Percentiles rank a stretch among this genome's conserved stretches.
phyloP scores from a whole-genome alignment of 2,888 invertebrate genomes.

The Mythimna pallens region DNA sequence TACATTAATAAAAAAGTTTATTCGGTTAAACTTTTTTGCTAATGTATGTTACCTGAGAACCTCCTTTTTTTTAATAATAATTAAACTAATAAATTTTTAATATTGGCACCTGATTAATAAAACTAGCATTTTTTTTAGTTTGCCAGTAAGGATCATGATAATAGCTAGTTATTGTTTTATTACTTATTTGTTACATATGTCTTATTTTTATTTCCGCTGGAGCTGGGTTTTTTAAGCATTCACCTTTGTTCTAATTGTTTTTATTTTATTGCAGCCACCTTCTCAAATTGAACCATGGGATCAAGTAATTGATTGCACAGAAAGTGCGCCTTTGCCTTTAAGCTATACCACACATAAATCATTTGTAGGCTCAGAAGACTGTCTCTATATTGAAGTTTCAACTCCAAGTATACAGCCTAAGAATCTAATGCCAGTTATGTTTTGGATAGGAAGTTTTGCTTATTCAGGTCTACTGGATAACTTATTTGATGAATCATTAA shows the following conservation, averaged over 20 bases:
- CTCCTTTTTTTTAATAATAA: no score
- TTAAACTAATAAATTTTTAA: no score
- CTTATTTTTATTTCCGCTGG: no score
- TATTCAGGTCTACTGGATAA: conserved; percentile 76
- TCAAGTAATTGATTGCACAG: conserved; percentile 78
- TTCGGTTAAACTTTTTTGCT: no score
- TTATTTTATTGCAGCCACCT: conserved; percentile 80
- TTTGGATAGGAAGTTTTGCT: conserved; percentile 86
- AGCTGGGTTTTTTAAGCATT: no score
- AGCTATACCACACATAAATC: conserved; percentile 32
- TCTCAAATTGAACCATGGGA: conserved; percentile 76
- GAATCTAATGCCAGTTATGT: conserved; percentile 86
- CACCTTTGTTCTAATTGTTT: not conserved
- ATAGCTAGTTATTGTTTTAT: no score
- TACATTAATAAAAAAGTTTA: no score
- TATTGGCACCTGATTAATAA: no score
- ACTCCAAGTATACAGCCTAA: conserved; percentile 77
- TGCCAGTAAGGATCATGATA: no score
- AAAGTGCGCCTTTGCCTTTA: conserved; percentile 72
- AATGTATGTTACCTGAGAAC: no score
- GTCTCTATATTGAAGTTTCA: conserved; percentile 84
- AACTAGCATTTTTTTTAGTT: no score
- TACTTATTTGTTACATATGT: no score
- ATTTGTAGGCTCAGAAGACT: conserved; percentile 83
- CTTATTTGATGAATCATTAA: conserved; percentile 79